Evolutionary conservation across 1,140 invertebrate genomes (phyloP), one percentile per base, ranked within the genome.

Genomic region (Drosophila sturtevanti): DNA sequence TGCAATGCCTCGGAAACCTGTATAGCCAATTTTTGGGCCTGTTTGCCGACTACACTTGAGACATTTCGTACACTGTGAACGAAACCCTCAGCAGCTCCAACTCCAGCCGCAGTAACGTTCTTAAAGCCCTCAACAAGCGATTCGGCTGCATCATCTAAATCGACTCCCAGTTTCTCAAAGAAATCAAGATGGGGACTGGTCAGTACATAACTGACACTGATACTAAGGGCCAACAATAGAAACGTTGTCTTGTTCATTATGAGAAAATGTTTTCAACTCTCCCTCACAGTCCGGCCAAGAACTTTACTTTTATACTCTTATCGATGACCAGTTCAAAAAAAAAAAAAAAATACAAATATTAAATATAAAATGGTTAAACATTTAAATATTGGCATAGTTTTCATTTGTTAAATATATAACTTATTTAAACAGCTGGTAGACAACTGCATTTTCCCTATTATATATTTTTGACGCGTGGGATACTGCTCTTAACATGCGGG

Each of bases 171-270:
- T 21, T 11, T 9, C 9, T 16, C 9, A 10, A 48, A 16, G 3
- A 2, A 0, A 11, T 16, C 16, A 4, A 79, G 37, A 1, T 55
- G 56, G 4, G 75, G 76, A 16, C 34, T 55, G 44, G 69, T 55
- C 34, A 58, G 35, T 24, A 73, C 72, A 37, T 22, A 66, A 11
- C 63, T 55, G n/a, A 67, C 62, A 55, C 82, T 63, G 37, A 87
- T 48, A 51, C 79, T 64, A 10, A 87, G 52, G 6, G 67, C 60
- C 9, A 87, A 18, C 63, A 89, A 34, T 16, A 89, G 41, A 21
- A 82, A n/a, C 7, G 76, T 52, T 54, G 69, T 27, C 61, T 77
- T 87, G 68, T 18, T 79, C 82, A 87, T 87, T 48, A 16, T 48
- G 10, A 48, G 6, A 48, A 48, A 48, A 48, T 18, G 18, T 48